A percentile compares a stretch with the other conserved stretches of the same genome.
phyloP scores from a whole-genome alignment of 2,113 vertebrate species.

The Ramphastos sulfuratus region DNA sequence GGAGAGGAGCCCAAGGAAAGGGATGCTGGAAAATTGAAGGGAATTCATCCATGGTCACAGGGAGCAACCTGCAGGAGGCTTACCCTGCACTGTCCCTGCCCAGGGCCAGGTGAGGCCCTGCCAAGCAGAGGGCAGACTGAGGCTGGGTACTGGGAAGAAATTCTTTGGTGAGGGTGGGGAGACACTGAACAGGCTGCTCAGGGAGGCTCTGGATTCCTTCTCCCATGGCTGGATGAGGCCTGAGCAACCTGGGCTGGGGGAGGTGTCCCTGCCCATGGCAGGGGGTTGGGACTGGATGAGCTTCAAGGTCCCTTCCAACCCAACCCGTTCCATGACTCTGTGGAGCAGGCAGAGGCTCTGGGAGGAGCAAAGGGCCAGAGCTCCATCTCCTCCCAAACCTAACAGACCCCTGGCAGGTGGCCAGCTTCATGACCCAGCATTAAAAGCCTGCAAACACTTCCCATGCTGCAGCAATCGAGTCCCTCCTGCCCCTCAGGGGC shows the following conservation, averaged over 20 bases:
- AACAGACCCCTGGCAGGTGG: not conserved
- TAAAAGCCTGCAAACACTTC: not conserved
- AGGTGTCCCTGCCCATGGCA: too few species aligned
- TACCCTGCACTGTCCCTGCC: not conserved
- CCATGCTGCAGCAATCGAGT: not conserved
- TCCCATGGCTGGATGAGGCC: not conserved
- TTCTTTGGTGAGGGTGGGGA: too few species aligned
- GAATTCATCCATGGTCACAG: not conserved
- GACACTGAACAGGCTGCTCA: too few species aligned
- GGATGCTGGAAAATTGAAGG: not conserved
- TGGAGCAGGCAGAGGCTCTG: not conserved
- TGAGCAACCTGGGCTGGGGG: too few species aligned
- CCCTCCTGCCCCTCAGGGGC: not conserved
- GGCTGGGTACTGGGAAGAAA: too few species aligned
- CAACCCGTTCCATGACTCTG: too few species aligned
- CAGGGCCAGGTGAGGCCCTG: too few species aligned
- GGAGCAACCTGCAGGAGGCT: not conserved
- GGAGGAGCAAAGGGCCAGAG: not conserved
- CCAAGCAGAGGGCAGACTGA: too few species aligned
- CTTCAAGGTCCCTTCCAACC: too few species aligned
- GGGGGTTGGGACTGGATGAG: too few species aligned
- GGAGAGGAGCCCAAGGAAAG: not conserved
- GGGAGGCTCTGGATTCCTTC: too few species aligned
- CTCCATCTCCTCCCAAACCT: not conserved
- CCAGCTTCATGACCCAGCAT: fast-evolving